Percentiles rank a stretch among this genome's conserved stretches.
phyloP scores from a whole-genome alignment of 2,888 invertebrate genomes.

The Dione juno region DNA sequence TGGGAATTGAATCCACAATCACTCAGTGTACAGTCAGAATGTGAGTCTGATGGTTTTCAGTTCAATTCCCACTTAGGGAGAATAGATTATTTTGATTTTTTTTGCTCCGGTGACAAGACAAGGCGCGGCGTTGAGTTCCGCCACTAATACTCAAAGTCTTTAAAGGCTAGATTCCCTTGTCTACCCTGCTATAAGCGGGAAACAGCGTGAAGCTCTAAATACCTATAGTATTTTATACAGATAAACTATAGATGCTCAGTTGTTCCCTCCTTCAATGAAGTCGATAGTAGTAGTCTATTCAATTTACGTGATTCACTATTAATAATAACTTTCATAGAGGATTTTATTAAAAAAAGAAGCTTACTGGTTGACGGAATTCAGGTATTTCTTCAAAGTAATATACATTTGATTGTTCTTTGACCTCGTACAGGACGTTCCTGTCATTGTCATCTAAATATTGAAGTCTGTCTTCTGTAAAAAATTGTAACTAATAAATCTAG shows the following conservation, averaged over 20 bases:
- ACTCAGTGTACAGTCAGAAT: too few species aligned
- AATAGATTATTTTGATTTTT: neutral
- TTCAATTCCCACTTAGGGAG: neutral
- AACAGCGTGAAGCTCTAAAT: neutral
- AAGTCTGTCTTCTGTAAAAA: slow-evolving; percentile 1
- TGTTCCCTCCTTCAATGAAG: too few species aligned
- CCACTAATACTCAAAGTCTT: too few species aligned
- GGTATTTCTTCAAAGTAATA: slow-evolving; percentile 1
- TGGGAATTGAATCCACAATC: too few species aligned
- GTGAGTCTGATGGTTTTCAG: neutral
- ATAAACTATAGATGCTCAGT: too few species aligned
- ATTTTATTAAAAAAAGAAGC: neutral
- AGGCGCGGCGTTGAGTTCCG: too few species aligned
- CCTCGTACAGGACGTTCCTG: slow-evolving; percentile 1
- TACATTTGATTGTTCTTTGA: neutral
- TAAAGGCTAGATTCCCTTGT: neutral
- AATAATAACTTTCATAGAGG: too few species aligned
- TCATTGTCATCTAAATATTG: slow-evolving; percentile 2
- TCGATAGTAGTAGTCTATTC: too few species aligned
- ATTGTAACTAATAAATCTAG: neutral
- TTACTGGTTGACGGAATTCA: slow-evolving; percentile 24
- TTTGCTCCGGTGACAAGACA: too few species aligned
- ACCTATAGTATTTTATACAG: too few species aligned
- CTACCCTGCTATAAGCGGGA: too few species aligned
- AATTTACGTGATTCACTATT: too few species aligned